A percentile compares a stretch with the other conserved stretches of the same genome.
Evolutionary conservation across 2,797 vertebrate genomes (phyloP).

Genomic region (Taeniopygia guttata): DNA sequence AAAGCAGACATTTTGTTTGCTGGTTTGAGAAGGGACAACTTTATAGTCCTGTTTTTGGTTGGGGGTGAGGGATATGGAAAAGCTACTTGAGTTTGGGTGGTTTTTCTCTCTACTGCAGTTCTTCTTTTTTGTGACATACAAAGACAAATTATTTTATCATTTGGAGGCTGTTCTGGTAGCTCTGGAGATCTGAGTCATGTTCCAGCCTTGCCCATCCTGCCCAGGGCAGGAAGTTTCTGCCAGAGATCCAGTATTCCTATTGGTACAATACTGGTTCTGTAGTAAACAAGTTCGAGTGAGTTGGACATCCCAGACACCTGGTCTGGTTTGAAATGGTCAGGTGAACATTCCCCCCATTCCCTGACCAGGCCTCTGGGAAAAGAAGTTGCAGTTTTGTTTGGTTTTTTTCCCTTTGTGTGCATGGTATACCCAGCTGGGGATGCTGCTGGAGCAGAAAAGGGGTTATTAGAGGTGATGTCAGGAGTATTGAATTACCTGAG

Average conservation of each 20-base stretch:
- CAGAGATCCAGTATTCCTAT: not conserved
- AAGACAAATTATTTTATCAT: not conserved
- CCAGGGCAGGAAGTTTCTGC: not conserved
- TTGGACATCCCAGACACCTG: not conserved
- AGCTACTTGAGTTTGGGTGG: not conserved
- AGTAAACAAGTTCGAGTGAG: not conserved
- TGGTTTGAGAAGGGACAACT: not conserved
- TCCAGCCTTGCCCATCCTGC: not conserved
- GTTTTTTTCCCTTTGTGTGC: not conserved
- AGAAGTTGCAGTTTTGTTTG: not conserved
- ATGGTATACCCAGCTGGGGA: not conserved
- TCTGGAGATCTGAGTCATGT: not conserved
- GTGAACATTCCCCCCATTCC: not conserved
- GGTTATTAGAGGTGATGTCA: not conserved
- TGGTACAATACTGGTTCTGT: not conserved
- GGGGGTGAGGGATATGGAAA: not conserved
- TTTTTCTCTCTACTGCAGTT: not conserved
- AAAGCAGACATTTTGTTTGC: not conserved
- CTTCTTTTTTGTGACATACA: not conserved
- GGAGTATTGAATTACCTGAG: not conserved
- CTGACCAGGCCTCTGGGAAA: not conserved
- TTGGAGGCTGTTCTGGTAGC: not conserved
- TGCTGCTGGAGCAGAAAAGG: not conserved
- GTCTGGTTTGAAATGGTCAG: not conserved
- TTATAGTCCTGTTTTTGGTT: not conserved